A percentile compares a stretch with the other conserved stretches of the same genome.
These are phyloP conservation scores for Henicopernis longicauda DNA, from an alignment of 2,113 vertebrate genomes.

Conservation along the genomic window DNA sequence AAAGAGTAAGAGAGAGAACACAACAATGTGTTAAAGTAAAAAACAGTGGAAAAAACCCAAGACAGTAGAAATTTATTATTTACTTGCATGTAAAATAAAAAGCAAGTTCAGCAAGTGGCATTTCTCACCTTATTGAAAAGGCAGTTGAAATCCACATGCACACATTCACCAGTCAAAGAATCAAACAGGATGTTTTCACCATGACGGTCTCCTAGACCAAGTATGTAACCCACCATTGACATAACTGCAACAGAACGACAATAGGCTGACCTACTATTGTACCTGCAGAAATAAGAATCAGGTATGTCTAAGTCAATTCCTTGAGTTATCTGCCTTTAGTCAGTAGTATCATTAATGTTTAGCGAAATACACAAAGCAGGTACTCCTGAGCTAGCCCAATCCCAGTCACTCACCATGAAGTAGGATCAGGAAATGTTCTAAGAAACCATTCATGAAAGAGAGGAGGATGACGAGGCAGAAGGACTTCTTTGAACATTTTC, in stretches of 20 bases:
- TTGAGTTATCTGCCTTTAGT: neutral
- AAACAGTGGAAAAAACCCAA: neutral
- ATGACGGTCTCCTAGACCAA: slow-evolving; percentile 96
- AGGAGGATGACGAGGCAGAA: slow-evolving; percentile 90
- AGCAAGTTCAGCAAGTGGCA: neutral
- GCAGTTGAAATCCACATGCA: slow-evolving; percentile 99
- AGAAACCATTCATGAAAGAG: slow-evolving; percentile 97
- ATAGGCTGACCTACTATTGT: slow-evolving; percentile 93
- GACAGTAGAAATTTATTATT: neutral
- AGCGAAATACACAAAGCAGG: neutral
- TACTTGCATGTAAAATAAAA: neutral
- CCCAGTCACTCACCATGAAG: slow-evolving; percentile 81
- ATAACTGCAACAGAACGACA: slow-evolving; percentile 96
- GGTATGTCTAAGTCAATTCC: neutral
- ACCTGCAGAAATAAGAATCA: slow-evolving; percentile 73
- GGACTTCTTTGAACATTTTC: slow-evolving; percentile 86
- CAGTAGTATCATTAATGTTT: neutral
- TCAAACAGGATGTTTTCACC: slow-evolving; percentile 98
- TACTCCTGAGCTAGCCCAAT: neutral
- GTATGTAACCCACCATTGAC: slow-evolving; percentile 98
- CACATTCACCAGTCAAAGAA: slow-evolving; percentile 92
- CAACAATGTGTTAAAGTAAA: neutral
- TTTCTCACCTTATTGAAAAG: slow-evolving; percentile 94
- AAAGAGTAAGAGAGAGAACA: neutral
- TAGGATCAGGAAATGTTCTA: slow-evolving; percentile 93